Conservation (phyloP, 2,797 vertebrate genomes). For the Dallia pectoralis region DNA sequence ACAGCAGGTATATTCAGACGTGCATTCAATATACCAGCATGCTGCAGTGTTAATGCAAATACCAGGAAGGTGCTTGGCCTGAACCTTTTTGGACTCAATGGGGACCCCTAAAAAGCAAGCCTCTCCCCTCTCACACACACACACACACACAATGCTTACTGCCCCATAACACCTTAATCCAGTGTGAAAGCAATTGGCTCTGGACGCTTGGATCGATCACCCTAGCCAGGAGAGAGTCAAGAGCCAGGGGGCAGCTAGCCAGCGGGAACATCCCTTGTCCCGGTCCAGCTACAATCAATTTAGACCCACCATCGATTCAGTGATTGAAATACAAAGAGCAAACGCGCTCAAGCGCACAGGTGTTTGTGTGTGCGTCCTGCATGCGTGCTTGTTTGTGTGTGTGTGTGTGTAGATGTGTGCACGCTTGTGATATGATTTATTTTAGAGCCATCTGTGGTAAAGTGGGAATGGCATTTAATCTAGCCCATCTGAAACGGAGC, state of each 20-base stretch:
- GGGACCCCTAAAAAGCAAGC: not conserved
- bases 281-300: conserved; percentile 76
- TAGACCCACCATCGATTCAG: conserved; percentile 74
- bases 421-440: conserved; percentile 66
- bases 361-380: conserved; percentile 47
- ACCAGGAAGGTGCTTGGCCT: not conserved
- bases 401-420: conserved; percentile 22
- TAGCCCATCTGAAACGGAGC: conserved; percentile 62
- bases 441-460: conserved; percentile 65
- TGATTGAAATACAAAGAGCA: conserved; percentile 77
- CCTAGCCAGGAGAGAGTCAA: conserved; percentile 43
- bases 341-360: conserved; percentile 61
- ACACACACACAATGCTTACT: conserved; percentile 48
- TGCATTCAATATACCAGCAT: too few species aligned
- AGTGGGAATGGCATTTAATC: conserved; percentile 76
- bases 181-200: conserved; percentile 79
- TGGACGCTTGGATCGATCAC: conserved; percentile 75
- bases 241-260: not conserved
- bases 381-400: conserved; percentile 15
- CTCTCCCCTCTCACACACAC: not conserved
- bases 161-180: conserved; percentile 74
- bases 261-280: conserved; percentile 69
- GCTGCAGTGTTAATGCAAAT: not conserved
- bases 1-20: too few species aligned
- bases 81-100: not conserved